Conservation (phyloP, 2,888 invertebrate genomes). For the Quadroppia sp. region DNA sequence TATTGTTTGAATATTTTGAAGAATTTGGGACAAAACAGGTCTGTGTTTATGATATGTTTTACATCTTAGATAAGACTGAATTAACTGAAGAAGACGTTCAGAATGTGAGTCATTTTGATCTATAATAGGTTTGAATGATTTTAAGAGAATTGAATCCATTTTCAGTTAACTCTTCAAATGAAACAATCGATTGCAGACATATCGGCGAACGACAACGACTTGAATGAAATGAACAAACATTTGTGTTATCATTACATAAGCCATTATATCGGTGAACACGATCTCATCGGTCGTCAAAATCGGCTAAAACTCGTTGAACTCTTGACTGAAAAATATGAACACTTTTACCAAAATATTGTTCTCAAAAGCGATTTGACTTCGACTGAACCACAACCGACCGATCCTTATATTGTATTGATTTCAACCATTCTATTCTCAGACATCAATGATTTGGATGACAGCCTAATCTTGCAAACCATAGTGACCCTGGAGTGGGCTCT, state of each 20-base stretch:
- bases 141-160: neutral
- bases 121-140: neutral
- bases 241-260: slow-evolving; percentile 13
- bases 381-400: slow-evolving; percentile 59
- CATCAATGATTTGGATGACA: slow-evolving; percentile 54
- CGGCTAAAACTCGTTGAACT: neutral
- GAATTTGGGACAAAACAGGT: slow-evolving; percentile 82
- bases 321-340: neutral
- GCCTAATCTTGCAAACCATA: slow-evolving; percentile 54
- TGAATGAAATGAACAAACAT: slow-evolving; percentile 7
- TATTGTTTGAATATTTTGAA: slow-evolving; percentile 69
- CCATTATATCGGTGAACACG: slow-evolving; percentile 21
- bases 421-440: slow-evolving; percentile 65
- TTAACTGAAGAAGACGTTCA: slow-evolving; percentile 13
- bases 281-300: neutral
- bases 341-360: slow-evolving; percentile 14
- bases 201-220: neutral
- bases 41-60: slow-evolving; percentile 73
- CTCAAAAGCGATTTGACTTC: slow-evolving; percentile 43
- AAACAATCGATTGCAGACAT: slow-evolving; percentile 11
- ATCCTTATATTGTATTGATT: slow-evolving; percentile 74
- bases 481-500: slow-evolving; percentile 69
- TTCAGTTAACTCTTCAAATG: slow-evolving; percentile 24
- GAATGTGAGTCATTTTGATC: slow-evolving; percentile 5
- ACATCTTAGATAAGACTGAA: slow-evolving; percentile 44